A percentile compares a stretch with the other conserved stretches of the same genome.
Evolutionary conservation across 2,113 vertebrate species (phyloP).

Genomic region (Hemichromis elongatus): DNA sequence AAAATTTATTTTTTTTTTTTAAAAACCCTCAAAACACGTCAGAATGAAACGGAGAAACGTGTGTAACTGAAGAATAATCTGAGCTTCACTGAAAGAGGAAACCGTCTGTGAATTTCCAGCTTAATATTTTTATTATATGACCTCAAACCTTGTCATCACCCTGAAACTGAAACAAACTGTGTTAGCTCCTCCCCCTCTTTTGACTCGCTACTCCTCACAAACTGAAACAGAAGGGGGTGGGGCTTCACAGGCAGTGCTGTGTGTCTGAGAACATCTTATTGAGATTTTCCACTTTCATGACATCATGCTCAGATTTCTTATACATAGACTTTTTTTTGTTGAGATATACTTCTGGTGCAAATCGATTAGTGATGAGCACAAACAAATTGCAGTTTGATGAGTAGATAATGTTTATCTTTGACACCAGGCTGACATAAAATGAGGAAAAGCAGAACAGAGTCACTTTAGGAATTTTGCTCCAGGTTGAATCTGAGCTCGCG

Average conservation of each 20-base stretch:
- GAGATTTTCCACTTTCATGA: neutral
- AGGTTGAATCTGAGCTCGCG: neutral
- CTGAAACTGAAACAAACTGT: neutral
- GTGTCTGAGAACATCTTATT: neutral
- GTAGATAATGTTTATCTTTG: neutral
- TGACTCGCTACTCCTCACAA: neutral
- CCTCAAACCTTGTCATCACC: neutral
- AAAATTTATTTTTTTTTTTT: fast-evolving
- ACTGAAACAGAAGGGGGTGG: neutral
- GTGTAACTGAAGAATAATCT: neutral
- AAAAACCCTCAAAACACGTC: neutral
- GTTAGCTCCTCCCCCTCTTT: neutral
- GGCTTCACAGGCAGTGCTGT: neutral
- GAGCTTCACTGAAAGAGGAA: neutral
- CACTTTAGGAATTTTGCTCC: neutral
- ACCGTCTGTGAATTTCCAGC: neutral
- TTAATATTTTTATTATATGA: neutral
- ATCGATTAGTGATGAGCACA: neutral
- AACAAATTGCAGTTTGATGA: neutral
- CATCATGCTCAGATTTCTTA: neutral
- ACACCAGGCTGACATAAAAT: neutral
- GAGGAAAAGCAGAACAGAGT: neutral
- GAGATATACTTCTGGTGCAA: neutral
- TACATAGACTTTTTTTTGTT: neutral
- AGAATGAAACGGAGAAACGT: neutral